phyloP scores from a whole-genome alignment of 2,888 invertebrate genomes.

The Alcis repandata region DNA sequence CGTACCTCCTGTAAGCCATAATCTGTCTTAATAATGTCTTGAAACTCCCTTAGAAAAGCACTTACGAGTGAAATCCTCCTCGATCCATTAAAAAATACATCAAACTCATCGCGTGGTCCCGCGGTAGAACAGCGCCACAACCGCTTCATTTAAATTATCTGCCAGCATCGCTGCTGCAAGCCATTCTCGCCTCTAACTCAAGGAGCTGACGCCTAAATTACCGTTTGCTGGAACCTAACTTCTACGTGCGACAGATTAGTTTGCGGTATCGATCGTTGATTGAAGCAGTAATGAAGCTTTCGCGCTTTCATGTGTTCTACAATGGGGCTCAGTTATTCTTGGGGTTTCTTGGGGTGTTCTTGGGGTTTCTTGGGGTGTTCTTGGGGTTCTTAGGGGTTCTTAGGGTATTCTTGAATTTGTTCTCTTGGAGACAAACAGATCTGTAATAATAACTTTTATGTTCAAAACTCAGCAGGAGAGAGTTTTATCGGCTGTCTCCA shows the following conservation, averaged over 20 bases:
- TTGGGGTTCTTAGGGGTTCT: too few relatives aligned
- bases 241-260: slow-evolving; percentile 49
- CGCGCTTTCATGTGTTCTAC: background rate
- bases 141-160: slow-evolving; percentile 51
- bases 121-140: slow-evolving; percentile 39
- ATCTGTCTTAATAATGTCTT: background rate
- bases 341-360: too few relatives aligned
- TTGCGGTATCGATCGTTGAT: slow-evolving; percentile 37
- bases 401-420: too few relatives aligned
- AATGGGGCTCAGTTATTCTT: too few relatives aligned
- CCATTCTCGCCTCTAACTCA: slow-evolving; percentile 33
- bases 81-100: slow-evolving; percentile 40
- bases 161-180: slow-evolving; percentile 36
- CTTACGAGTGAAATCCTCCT: slow-evolving; percentile 21
- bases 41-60: slow-evolving; percentile 24
- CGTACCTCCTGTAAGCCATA: too few relatives aligned
- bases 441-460: too few relatives aligned
- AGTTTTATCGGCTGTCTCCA: too few relatives aligned
- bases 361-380: too few relatives aligned
- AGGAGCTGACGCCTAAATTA: slow-evolving; percentile 36
- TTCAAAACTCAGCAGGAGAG: too few relatives aligned
- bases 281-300: slow-evolving; percentile 22
- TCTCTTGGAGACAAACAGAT: too few relatives aligned
- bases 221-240: slow-evolving; percentile 36
- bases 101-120: slow-evolving; percentile 40